Percentiles rank a stretch among this genome's conserved stretches.
These are phyloP conservation scores for Zootermopsis nevadensis DNA, from an alignment of 2,888 invertebrate genomes.

Conservation along the genomic window DNA sequence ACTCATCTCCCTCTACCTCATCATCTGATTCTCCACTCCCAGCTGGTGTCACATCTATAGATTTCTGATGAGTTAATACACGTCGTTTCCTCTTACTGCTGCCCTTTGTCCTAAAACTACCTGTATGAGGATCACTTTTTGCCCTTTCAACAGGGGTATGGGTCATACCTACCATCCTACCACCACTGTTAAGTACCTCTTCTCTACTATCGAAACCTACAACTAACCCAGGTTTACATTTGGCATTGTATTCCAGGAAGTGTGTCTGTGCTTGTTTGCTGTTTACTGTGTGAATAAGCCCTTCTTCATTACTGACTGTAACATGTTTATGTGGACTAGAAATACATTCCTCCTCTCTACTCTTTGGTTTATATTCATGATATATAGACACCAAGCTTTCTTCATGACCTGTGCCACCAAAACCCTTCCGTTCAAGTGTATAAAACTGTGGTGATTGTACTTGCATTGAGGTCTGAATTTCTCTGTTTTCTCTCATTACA, in stretches of 20 bases:
- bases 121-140: conserved; percentile 87
- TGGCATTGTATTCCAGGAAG: conserved; percentile 54
- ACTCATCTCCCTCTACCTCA: conserved; percentile 66
- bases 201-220: conserved; percentile 59
- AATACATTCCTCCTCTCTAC: neutral
- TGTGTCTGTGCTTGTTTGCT: conserved; percentile 47
- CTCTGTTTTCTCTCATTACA: conserved; percentile 11
- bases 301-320: neutral
- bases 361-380: neutral
- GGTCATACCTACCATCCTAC: conserved; percentile 56
- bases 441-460: conserved; percentile 22
- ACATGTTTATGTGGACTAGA: neutral
- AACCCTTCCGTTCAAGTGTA: neutral
- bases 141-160: conserved; percentile 85
- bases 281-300: neutral
- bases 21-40: conserved; percentile 82
- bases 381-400: neutral
- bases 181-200: conserved; percentile 25
- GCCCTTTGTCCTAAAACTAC: conserved; percentile 58
- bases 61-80: conserved; percentile 86
- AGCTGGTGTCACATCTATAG: conserved; percentile 85
- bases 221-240: conserved; percentile 58
- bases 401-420: neutral
- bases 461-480: neutral
- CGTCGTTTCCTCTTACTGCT: conserved; percentile 75